Evolutionary conservation across 2,888 invertebrate species (phyloP).

Genomic region (Rhagonycha lutea): DNA sequence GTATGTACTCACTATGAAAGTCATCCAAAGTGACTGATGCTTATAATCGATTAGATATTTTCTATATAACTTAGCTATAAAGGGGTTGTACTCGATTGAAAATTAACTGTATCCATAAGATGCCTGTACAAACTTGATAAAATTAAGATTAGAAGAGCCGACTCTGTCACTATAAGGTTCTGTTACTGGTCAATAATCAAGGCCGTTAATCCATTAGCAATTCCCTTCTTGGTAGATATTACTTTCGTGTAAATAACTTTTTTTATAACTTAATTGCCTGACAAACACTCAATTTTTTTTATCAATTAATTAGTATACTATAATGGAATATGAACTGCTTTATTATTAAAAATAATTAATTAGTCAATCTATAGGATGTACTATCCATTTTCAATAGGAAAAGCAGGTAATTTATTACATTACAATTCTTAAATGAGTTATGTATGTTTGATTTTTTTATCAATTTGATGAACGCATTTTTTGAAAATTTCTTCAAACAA

Average conservation of each 20-base stretch:
- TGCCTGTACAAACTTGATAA: neutral
- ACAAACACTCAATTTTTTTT: neutral
- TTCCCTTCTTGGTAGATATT: neutral
- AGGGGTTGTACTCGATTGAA: neutral
- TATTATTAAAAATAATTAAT: neutral
- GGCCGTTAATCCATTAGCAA: neutral
- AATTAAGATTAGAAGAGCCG: neutral
- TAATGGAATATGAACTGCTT: neutral
- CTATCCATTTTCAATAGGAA: neutral
- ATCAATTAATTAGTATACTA: neutral
- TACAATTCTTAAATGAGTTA: too few species aligned
- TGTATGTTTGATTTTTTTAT: too few species aligned
- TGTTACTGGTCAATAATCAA: neutral
- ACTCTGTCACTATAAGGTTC: neutral
- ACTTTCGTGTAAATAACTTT: neutral
- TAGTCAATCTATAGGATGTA: neutral
- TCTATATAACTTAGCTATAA: neutral
- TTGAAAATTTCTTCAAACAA: too few species aligned
- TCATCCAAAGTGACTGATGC: neutral
- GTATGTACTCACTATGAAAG: neutral
- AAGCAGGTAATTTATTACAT: too few species aligned
- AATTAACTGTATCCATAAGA: neutral
- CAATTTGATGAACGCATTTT: too few species aligned
- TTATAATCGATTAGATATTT: neutral
- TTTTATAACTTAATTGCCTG: neutral